Evolutionary conservation across 2,113 vertebrate species (phyloP), one percentile per base, ranked within the genome.

Genomic region (Macrotus californicus): DNA sequence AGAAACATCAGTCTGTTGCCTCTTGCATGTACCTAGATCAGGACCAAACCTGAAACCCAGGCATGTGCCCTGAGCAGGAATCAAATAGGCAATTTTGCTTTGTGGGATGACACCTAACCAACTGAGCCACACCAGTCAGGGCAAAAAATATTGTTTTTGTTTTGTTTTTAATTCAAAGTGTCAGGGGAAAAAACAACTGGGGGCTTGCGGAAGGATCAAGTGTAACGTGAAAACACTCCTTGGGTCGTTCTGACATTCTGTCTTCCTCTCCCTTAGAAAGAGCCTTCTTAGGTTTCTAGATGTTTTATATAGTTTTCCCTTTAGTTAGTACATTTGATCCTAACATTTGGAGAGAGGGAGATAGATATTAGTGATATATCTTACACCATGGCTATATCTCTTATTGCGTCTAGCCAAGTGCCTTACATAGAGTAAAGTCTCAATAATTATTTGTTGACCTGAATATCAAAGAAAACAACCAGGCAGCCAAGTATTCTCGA

Each of bases 381-480:
- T 86, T 48, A 84, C 2, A 83, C 1, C 43, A 76, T 64, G 24
- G 14, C 29, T 88, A 39, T 83, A 50, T 77, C 31, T 94, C 61
- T 79, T 81, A 29, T 12, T 89, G n/a, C 14, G 39, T 70, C 75
- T 90, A 87, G 26, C 52, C 75, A 95, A 81, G 39, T 72, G 6
- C 66, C 43, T 95, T 87, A 48, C 64, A 73, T 43, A 92, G 14
- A 72, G 7, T 76, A 75, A 84, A 89, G 31, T 18, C 69, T 94
- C 84, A 81, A 39, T 80, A 87, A 87, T 54, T 93, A 94, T 80
- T 84, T 93, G 54, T 89, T 96, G 79, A 91, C 50, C 90, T 69
- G 50, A 94, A 50, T 94, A 93, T 94, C 82, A 69, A 89, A 89
- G 64, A 83, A 96, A 94, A 89, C 24, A 91, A 22, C n/a, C 34